Evolutionary conservation across 2,113 vertebrate species (phyloP).

Genomic region (Seriola dumerili): DNA sequence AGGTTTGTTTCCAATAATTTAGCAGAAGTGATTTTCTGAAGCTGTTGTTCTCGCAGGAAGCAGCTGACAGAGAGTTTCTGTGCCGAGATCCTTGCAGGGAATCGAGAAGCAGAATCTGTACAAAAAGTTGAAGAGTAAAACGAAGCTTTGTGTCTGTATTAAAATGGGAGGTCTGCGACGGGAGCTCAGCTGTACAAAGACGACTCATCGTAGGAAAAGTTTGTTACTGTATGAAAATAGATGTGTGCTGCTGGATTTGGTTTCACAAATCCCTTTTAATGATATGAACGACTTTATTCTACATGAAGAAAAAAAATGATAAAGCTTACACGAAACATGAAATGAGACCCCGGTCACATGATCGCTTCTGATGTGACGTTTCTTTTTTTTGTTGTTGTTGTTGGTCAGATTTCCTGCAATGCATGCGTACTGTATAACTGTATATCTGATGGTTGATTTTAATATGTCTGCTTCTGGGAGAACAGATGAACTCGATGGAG

Average conservation of each 20-base stretch:
- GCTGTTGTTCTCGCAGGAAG: neutral
- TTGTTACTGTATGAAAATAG: constrained; percentile 71
- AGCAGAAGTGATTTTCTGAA: neutral
- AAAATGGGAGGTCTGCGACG: constrained; percentile 44
- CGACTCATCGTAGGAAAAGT: constrained; percentile 55
- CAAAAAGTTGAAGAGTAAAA: constrained; percentile 57
- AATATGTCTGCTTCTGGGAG: constrained; percentile 18
- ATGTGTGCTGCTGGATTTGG: constrained; percentile 65
- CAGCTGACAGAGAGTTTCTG: neutral
- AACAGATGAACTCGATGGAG: constrained; percentile 12
- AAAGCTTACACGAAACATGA: constrained; percentile 24
- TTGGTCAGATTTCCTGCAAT: constrained; percentile 46
- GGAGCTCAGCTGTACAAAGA: constrained; percentile 62
- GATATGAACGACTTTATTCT: constrained; percentile 59
- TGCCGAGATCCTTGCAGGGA: constrained; percentile 54
- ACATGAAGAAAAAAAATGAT: constrained; percentile 10
- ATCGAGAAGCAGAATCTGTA: constrained; percentile 55
- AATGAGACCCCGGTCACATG: constrained; percentile 27
- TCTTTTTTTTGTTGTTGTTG: neutral
- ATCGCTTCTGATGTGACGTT: constrained; percentile 15
- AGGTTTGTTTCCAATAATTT: too few species aligned
- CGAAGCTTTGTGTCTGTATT: constrained; percentile 44
- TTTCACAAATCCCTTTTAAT: constrained; percentile 69
- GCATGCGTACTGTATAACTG: neutral
- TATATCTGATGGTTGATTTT: constrained; percentile 40